These are phyloP conservation scores for Tokudaia tokunoshimensis DNA, from an alignment of 2,797 vertebrate species.

Conservation along the genomic window DNA sequence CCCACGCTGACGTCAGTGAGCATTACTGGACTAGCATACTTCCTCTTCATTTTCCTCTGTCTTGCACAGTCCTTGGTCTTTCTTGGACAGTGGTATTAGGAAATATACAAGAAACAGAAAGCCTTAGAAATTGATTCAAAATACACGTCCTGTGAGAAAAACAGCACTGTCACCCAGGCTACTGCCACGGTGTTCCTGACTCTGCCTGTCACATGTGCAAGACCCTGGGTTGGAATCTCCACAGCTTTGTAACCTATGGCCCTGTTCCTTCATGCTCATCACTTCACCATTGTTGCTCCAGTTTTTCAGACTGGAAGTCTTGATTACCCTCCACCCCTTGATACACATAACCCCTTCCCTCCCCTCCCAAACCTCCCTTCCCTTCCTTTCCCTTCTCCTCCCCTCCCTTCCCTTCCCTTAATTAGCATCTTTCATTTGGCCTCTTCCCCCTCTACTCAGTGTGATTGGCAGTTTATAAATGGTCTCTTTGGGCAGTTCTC, in stretches of 20 bases:
- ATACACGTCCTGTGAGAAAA: background rate
- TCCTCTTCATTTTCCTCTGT: background rate
- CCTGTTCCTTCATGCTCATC: background rate
- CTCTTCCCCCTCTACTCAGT: too few species aligned
- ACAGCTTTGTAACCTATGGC: background rate
- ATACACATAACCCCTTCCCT: background rate
- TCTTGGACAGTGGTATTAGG: background rate
- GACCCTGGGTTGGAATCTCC: background rate
- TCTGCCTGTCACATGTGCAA: background rate
- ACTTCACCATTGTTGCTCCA: background rate
- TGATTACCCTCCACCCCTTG: background rate
- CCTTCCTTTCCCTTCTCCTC: too few species aligned
- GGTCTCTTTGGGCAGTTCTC: background rate
- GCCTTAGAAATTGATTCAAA: background rate
- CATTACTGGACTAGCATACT: rapidly evolving
- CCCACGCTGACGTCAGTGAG: background rate
- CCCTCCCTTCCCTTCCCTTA: background rate
- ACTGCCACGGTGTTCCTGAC: background rate
- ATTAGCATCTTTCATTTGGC: too few species aligned
- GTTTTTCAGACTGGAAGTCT: background rate
- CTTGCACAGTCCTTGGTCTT: background rate
- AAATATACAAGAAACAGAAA: background rate
- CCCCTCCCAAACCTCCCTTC: too few species aligned
- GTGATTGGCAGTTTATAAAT: background rate
- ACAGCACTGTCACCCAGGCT: background rate